Conservation (phyloP, 2,113 vertebrate genomes). For the Aspiorhynchus laticeps region DNA sequence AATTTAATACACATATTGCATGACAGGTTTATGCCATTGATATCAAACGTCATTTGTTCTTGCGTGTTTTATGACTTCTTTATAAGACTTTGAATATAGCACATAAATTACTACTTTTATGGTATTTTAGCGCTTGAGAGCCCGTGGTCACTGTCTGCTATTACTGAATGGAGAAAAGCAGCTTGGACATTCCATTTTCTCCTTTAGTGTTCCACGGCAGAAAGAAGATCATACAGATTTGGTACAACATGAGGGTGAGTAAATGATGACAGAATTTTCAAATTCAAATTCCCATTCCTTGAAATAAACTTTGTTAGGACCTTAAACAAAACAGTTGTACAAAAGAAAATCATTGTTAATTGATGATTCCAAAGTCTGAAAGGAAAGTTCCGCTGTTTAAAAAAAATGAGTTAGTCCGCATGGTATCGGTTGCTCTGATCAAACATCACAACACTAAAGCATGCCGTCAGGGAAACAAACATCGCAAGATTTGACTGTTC, state of each 20-base stretch:
- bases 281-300: background rate
- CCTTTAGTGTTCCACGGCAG: background rate
- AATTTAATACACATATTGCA: background rate
- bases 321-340: background rate
- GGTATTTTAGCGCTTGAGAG: background rate
- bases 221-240: constrained; percentile 11
- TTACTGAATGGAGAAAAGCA: constrained; percentile 4
- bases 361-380: constrained; percentile 67
- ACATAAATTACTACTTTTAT: background rate
- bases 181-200: background rate
- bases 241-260: constrained; percentile 15
- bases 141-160: background rate
- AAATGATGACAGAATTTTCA: background rate
- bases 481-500: constrained; percentile 59
- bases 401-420: constrained; percentile 61
- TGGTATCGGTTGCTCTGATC: constrained; percentile 55
- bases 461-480: constrained; percentile 68
- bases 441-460: constrained; percentile 64
- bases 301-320: constrained; percentile 24
- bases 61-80: background rate
- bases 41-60: background rate
- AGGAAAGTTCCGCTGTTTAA: constrained; percentile 62
- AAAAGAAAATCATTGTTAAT: constrained; percentile 26
- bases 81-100: background rate
- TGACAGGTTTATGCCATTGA: background rate